A percentile compares a stretch with the other conserved stretches of the same genome.
Evolutionary conservation across 1,140 invertebrate genomes (phyloP).

Genomic region (Dreissena rostriformis): DNA sequence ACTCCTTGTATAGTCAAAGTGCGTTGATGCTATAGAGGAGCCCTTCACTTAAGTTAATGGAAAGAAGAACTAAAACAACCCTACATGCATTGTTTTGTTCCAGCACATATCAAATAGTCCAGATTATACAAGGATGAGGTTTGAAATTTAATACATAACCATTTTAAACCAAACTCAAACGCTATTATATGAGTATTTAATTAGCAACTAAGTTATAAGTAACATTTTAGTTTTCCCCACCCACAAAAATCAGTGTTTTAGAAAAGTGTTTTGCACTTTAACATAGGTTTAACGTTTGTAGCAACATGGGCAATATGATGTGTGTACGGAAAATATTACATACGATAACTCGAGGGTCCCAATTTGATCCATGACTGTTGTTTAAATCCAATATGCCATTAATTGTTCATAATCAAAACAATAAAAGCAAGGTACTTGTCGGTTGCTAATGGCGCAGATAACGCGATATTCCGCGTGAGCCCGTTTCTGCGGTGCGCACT

Average conservation of each 20-base stretch:
- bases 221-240: constrained; percentile 28
- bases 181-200: background rate
- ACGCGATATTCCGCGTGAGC: constrained; percentile 44
- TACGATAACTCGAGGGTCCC: constrained; percentile 71
- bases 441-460: constrained; percentile 37
- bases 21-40: too few species aligned
- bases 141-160: background rate
- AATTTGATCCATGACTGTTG: constrained; percentile 67
- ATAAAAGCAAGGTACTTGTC: constrained; percentile 52
- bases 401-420: constrained; percentile 14
- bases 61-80: too few species aligned
- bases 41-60: too few species aligned
- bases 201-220: constrained; percentile 9
- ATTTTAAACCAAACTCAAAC: background rate
- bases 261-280: background rate
- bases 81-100: too few species aligned
- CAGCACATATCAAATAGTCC: too few species aligned
- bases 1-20: too few species aligned
- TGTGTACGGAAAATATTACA: constrained; percentile 30
- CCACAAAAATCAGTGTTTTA: constrained; percentile 19
- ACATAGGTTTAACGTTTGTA: background rate
- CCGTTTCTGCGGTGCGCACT: too few species aligned
- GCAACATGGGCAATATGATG: background rate
- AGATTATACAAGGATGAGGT: too few species aligned
- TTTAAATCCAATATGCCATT: constrained; percentile 1